Base-by-base conservation (phyloP, 2,797 vertebrate genomes). In the Manis crassicaudata region DNA sequence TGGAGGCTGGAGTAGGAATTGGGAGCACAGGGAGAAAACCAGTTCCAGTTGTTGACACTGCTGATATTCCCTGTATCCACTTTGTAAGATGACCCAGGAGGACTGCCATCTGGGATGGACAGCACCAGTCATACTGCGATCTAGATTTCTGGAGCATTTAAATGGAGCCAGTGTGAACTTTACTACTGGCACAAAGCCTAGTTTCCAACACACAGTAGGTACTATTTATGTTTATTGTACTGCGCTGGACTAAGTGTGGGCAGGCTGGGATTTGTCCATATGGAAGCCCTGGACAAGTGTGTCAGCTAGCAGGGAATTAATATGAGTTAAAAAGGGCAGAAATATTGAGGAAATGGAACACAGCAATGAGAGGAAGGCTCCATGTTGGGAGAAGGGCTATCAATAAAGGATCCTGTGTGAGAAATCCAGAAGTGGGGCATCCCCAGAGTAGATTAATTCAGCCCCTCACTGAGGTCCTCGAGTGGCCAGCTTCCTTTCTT, bases 91-190 rank as follows among this genome's bases (percentile, higher is more conserved):
- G 43, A 46, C 3, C 32, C 46, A 50, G 62, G 25, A 68, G 25
- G 35, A 67, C 11, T 84, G 54, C 10, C 62, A 0, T 56, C 32
- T 94, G 29, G 40, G 83, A 95, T 75, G 14, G n/a, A 70, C 11
- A 85, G 27, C 10, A 82, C 29, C 43, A 79, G 37, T 80, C 56
- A 56, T 63, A 70, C 20, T n/a, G 70, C 16, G 40, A 32, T n/a
- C 40, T 76, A 88, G 62, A 43, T 40, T 86, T 89, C 88, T 90
- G 85, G 60, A 88, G 75, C 43, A 89, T 70, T 93, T 88, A 16
- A 91, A 35, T 72, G 37, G 52, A 85, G n/a, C 32, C 5, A 7
- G 17, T 67, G 32, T 77, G 29, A 84, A 63, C 29, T 90, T 94
- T 62, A 35, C n/a, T 63, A 50, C n/a, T 29, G 70, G 40, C 54